Conservation (phyloP, 2,113 vertebrate species). For the Bombycilla garrulus region DNA sequence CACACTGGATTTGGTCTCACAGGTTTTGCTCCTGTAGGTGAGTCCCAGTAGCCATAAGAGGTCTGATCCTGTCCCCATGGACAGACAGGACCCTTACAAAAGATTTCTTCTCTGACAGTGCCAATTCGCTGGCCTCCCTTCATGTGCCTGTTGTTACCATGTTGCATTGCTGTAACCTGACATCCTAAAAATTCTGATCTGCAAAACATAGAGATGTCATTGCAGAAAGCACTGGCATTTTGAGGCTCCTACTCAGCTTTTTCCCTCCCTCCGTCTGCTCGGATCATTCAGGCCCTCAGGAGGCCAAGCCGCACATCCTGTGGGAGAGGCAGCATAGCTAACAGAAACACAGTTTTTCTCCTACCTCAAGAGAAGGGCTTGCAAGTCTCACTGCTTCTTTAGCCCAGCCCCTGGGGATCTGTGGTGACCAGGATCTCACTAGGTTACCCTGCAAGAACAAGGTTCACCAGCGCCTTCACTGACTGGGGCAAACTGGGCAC, state of each 20-base stretch:
- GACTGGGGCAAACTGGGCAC: background rate
- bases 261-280: background rate
- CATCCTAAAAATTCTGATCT: slow-evolving; percentile 16
- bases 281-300: background rate
- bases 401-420: background rate
- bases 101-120: background rate
- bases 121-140: background rate
- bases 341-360: slow-evolving; percentile 17
- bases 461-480: background rate
- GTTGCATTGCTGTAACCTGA: background rate
- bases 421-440: background rate
- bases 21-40: background rate
- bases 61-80: background rate
- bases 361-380: slow-evolving; percentile 60
- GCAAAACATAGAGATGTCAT: background rate
- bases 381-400: background rate
- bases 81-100: background rate
- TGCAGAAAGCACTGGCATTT: background rate
- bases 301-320: fast-evolving
- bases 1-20: background rate
- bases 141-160: background rate
- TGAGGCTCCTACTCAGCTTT: background rate
- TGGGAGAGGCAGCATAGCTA: background rate
- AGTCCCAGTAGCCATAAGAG: background rate
- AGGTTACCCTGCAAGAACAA: background rate